A percentile compares a stretch with the other conserved stretches of the same genome.
Conservation (phyloP, 92 coral and sea anemone species). For the Zoanthus gigantus region DNA sequence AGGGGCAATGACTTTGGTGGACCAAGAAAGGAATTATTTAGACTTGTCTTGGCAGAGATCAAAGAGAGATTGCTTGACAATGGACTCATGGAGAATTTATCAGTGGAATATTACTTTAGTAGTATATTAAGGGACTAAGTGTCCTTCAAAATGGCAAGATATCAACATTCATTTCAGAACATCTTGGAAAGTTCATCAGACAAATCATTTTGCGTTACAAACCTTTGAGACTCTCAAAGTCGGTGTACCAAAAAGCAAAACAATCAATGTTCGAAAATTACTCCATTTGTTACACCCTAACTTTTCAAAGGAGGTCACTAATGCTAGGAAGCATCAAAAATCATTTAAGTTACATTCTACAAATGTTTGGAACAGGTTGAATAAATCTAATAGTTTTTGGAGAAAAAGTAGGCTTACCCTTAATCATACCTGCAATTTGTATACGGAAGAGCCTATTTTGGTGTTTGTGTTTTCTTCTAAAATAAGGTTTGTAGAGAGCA, state of each 20-base stretch:
- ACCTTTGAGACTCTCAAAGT: conserved; percentile 48
- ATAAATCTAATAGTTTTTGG: conserved; percentile 35
- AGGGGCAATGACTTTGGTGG: conserved; percentile 6
- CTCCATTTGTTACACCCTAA: conserved; percentile 39
- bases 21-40: conserved; percentile 8
- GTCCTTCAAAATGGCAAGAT: conserved; percentile 5
- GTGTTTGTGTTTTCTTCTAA: conserved; percentile 50
- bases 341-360: conserved; percentile 37
- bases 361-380: conserved; percentile 48
- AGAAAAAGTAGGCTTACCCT: conserved; percentile 48
- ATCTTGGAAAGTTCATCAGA: conserved; percentile 35
- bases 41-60: conserved; percentile 1
- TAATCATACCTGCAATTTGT: conserved; percentile 52
- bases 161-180: conserved; percentile 33
- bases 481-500: conserved; percentile 40
- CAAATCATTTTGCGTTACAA: conserved; percentile 50
- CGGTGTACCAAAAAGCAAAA: conserved; percentile 19
- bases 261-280: conserved; percentile 43
- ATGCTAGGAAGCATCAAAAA: conserved; percentile 43
- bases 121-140: conserved; percentile 6
- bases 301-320: conserved; percentile 52
- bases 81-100: conserved; percentile 2
- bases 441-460: conserved; percentile 67
- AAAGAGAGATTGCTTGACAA: conserved; percentile 2
- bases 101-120: background rate